Evolutionary conservation across 2,797 vertebrate species (phyloP).

Genomic region (Acipenser ruthenus): DNA sequence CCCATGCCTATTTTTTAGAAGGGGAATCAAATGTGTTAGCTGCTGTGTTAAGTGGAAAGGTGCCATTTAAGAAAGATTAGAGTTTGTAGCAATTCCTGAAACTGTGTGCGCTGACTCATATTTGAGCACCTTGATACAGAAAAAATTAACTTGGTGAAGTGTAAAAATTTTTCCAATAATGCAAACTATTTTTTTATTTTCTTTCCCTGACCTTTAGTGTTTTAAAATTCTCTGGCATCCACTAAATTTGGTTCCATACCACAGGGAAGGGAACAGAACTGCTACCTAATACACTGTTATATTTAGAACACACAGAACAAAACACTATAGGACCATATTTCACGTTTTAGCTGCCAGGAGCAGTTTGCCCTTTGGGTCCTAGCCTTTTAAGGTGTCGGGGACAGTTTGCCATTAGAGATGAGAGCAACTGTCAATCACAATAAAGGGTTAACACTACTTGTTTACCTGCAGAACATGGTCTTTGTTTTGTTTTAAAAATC

Average conservation of each 20-base stretch:
- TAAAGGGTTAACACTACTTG: slow-evolving; percentile 44
- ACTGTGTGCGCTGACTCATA: no score
- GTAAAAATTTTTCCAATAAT: background rate
- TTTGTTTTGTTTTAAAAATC: slow-evolving; percentile 21
- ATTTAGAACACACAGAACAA: slow-evolving; percentile 3
- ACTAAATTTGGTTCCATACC: slow-evolving; percentile 43
- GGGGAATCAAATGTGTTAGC: no score
- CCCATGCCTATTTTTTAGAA: no score
- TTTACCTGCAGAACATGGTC: slow-evolving; percentile 25
- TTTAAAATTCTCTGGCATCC: slow-evolving; percentile 45
- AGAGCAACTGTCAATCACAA: no score
- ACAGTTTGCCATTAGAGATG: slow-evolving; percentile 24
- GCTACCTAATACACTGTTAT: slow-evolving; percentile 12
- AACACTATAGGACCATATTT: slow-evolving; percentile 41
- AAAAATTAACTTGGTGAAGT: background rate
- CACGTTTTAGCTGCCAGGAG: slow-evolving; percentile 57
- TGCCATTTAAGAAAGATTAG: no score
- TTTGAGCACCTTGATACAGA: no score
- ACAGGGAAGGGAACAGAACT: slow-evolving; percentile 30
- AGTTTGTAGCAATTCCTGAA: no score
- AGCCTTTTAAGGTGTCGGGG: slow-evolving; percentile 38
- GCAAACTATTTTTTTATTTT: no score
- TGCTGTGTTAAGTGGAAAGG: no score
- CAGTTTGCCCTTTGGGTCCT: slow-evolving; percentile 38
- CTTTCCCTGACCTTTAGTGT: background rate